phyloP scores from a whole-genome alignment of 2,113 vertebrate genomes.

The Oriolus oriolus region DNA sequence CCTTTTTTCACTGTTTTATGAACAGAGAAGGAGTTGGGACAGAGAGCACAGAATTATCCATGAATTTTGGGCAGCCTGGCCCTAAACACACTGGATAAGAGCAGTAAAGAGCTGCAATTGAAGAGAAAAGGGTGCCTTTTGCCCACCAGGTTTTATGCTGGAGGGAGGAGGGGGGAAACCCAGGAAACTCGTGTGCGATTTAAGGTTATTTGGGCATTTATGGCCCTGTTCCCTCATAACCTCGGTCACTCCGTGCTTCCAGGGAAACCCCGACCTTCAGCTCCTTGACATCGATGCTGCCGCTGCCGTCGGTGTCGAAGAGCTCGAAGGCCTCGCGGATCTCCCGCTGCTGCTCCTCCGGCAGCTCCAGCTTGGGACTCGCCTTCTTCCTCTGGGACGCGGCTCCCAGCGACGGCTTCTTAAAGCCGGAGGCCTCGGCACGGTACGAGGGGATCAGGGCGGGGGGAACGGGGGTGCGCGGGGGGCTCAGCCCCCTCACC shows the following conservation, averaged over 20 bases:
- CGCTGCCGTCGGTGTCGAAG: slow-evolving; percentile 85
- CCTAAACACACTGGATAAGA: not conserved
- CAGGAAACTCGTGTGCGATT: not conserved
- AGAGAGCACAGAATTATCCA: not conserved
- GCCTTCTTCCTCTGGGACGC: slow-evolving; percentile 77
- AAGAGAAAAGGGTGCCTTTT: not conserved
- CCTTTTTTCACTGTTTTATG: not conserved
- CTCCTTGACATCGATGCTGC: slow-evolving; percentile 87
- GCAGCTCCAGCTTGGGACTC: slow-evolving; percentile 81
- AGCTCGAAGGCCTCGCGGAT: slow-evolving; percentile 91
- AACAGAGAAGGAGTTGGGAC: not conserved
- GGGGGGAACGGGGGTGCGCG: rapidly evolving
- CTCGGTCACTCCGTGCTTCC: rapidly evolving
- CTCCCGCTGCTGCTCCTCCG: slow-evolving; percentile 87
- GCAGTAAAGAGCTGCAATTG: not conserved
- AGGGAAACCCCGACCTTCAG: slow-evolving; percentile 73
- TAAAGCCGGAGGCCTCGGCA: slow-evolving; percentile 76
- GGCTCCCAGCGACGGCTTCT: slow-evolving; percentile 75
- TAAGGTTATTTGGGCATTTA: not conserved
- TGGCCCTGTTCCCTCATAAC: not conserved
- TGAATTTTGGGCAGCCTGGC: not conserved
- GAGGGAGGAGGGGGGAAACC: not conserved
- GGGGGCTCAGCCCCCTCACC: not conserved
- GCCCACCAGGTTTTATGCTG: not conserved
- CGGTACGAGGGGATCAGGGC: not conserved